Evolutionary conservation across 2,797 vertebrate species (phyloP), one percentile per base, ranked within the genome.

Genomic region (Eurystomus glaucurus): DNA sequence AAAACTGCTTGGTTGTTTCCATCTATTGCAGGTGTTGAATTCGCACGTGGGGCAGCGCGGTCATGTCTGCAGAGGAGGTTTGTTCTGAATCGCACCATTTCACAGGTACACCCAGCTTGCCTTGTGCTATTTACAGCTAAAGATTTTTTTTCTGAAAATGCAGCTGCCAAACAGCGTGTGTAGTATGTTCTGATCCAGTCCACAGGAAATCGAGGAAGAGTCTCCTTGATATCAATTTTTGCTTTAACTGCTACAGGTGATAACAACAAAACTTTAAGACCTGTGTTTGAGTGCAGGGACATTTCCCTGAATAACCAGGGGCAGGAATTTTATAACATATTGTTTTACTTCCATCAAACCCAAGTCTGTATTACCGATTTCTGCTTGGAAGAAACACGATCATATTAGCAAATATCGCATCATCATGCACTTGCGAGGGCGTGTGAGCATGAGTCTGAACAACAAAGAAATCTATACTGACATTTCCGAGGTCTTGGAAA

Each of bases 41-140:
- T 75, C 18, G 6, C 17, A 6, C 2, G 0, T 3, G 3, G 21
- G 39, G 18, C 28, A 31, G 25, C 18, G 14, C 0, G 13, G 33
- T 4, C 4, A 2, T 3, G 9, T n/a, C 50, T 54, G 22, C 52
- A 70, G 52, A 70, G 8, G 48, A 60, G 8, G 26, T 33, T 88
- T 45, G 43, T 35, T 60, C 39, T 71, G 17, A 33, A 35, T 35
- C 12, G 12, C 14, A 50, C 3, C 10, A 4, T 55, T 66, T 62
- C 69, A 29, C 29, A 43, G 29, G 6, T 14, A 37, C 5, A 23
- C 14, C 11, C 17, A 29, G 2, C 19, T 58, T 80, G 45, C 22
- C 14, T 81, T 88, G 18, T 71, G 26, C 8, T 57, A 16, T 57
- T 92, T 50, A 41, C 37, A 57, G 16, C 7, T 66, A 51, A 81